Conservation (phyloP, 2,113 vertebrate genomes). For the Colius striatus region DNA sequence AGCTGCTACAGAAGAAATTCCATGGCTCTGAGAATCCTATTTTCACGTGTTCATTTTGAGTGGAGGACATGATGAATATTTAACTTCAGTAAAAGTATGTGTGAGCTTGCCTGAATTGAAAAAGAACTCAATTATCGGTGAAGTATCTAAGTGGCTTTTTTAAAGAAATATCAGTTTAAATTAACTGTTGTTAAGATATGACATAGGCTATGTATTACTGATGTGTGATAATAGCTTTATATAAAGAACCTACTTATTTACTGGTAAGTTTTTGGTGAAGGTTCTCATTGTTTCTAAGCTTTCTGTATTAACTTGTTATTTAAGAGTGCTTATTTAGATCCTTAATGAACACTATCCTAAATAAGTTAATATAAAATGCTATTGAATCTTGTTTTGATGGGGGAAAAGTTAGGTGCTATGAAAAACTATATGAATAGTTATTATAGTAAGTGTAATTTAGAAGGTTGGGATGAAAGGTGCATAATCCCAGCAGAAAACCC, state of each 20-base stretch:
- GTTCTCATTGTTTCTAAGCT: background rate
- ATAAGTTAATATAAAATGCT: conserved; percentile 25
- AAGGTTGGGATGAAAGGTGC: background rate
- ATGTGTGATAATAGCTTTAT: background rate
- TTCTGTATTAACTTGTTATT: conserved; percentile 16
- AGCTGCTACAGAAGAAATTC: background rate
- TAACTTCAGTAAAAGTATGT: background rate
- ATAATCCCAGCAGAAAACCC: background rate
- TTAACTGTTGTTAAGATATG: background rate
- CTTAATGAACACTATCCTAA: conserved; percentile 40
- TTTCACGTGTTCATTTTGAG: background rate
- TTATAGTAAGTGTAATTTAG: background rate
- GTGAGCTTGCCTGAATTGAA: background rate
- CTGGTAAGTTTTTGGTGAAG: background rate
- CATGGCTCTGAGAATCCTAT: background rate
- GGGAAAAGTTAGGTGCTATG: background rate
- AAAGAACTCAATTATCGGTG: background rate
- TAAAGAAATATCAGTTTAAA: background rate
- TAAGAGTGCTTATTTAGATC: background rate
- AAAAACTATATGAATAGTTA: background rate
- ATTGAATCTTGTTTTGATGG: background rate
- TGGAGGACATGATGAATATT: background rate
- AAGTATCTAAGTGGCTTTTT: background rate
- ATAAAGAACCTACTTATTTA: background rate
- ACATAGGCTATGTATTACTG: background rate